Evolutionary conservation across 64 coral and sea anemone genomes (phyloP).

Genomic region (Montipora capricornis): DNA sequence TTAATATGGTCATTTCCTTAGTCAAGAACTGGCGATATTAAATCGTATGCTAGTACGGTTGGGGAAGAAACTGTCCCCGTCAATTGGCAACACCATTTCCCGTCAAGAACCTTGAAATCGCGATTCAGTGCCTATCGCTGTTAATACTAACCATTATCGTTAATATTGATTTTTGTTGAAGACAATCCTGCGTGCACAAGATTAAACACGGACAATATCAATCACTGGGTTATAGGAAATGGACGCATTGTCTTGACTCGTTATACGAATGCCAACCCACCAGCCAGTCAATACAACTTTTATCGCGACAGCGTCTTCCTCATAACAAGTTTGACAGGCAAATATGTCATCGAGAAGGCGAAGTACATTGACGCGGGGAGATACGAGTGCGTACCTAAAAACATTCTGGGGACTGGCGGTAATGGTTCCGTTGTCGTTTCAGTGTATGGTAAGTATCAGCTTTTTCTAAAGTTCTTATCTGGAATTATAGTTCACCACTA

Average conservation of each 20-base stretch:
- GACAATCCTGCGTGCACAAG: conserved; percentile 69
- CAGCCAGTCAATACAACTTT: conserved; percentile 63
- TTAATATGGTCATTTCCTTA: too few species aligned
- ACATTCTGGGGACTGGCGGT: conserved; percentile 48
- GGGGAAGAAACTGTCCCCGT: too few species aligned
- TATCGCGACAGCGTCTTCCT: conserved; percentile 61
- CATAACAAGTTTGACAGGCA: conserved; percentile 24
- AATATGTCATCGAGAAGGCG: conserved; percentile 46
- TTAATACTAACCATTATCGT: too few species aligned
- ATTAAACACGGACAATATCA: conserved; percentile 49
- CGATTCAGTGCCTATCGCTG: too few species aligned
- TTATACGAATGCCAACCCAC: conserved; percentile 73
- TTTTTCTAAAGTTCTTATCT: too few species aligned
- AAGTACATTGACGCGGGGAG: conserved; percentile 43
- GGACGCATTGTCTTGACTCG: conserved; percentile 52
- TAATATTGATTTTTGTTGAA: neutral
- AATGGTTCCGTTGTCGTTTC: neutral
- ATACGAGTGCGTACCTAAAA: conserved; percentile 63
- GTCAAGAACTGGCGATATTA: too few species aligned
- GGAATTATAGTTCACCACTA: too few species aligned
- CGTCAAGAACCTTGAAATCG: too few species aligned
- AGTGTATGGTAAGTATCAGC: conserved; percentile 34
- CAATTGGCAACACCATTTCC: too few species aligned
- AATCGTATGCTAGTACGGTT: too few species aligned
- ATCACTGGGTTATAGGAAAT: conserved; percentile 72